A percentile compares a stretch with the other conserved stretches of the same genome.
phyloP scores from a whole-genome alignment of 2,113 vertebrate species.

The Sus scrofa region T2T-Sscrofa CM000812.6:3635001-3635500 shows the following conservation, averaged over 20 bases:
- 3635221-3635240: background rate
- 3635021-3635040: background rate
- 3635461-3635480: background rate
- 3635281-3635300: too few relatives aligned
- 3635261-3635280: background rate
- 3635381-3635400: rapidly evolving
- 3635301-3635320: rapidly evolving
- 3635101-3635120: background rate
- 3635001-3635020: background rate
- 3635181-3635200: background rate
- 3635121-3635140: background rate
- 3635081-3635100: background rate
- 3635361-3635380: rapidly evolving
- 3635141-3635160: background rate
- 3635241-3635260: background rate
- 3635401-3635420: too few relatives aligned
- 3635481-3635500: background rate
- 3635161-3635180: background rate
- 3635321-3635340: background rate
- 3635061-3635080: rapidly evolving
- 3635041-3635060: background rate
- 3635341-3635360: rapidly evolving
- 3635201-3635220: background rate
- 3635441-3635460: background rate
- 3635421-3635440: rapidly evolving